Conservation (phyloP, 2,113 vertebrate genomes). For the Alouatta palliata region DNA sequence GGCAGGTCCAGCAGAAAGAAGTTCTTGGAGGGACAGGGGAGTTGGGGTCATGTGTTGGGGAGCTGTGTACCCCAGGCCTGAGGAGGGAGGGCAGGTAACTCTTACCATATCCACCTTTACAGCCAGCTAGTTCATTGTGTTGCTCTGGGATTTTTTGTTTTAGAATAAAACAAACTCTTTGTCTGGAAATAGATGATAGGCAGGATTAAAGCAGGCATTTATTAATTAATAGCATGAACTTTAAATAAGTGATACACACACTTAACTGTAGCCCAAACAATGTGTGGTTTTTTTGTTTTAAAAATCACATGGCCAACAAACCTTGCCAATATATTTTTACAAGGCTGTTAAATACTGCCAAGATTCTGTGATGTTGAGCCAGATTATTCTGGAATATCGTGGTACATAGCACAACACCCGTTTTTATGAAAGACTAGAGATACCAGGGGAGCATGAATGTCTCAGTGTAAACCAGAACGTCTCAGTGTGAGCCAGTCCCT, state of each 20-base stretch:
- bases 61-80: not conserved
- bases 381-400: constrained; percentile 43
- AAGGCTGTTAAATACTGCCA: constrained; percentile 62
- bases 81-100: not conserved
- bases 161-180: constrained; percentile 17
- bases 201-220: not conserved
- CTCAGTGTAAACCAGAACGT: not conserved
- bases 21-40: not conserved
- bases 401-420: constrained; percentile 1
- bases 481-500: not conserved
- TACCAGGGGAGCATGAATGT: not conserved
- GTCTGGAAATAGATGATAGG: constrained; percentile 23
- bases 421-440: constrained; percentile 44
- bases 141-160: not conserved
- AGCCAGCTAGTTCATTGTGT: not conserved
- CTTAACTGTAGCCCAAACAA: constrained; percentile 36
- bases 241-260: constrained; percentile 49
- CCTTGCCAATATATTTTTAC: constrained; percentile 64
- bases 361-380: constrained; percentile 34
- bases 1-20: not conserved
- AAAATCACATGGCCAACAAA: constrained; percentile 21
- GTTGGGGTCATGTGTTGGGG: not conserved
- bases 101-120: not conserved
- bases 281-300: not conserved
- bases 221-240: constrained; percentile 60